Base-by-base conservation (phyloP, 64 coral and sea anemone species). In the Trachythela sp. region DNA sequence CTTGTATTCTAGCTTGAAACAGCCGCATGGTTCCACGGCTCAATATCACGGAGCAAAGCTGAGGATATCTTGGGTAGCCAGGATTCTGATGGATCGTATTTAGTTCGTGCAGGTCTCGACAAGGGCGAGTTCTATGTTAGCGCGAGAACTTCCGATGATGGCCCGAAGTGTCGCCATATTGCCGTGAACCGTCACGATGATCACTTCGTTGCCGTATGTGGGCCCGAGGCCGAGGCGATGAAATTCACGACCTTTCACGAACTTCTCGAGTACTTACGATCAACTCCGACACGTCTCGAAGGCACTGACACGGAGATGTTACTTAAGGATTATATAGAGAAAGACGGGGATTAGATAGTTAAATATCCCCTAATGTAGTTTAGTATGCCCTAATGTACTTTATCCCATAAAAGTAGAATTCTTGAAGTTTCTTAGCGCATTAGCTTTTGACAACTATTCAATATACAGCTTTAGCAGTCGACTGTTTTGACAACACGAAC, bases 231-330 rank as follows among this genome's bases (percentile, higher is more conserved):
- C 17, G 33, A 80, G 75, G 75, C 75, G 75, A 80, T 35, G 32
- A 80, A 15, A 30, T 80, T 80, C 75, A 17, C 75, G 20, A 80
- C 75, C 13, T 80, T 80, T 37, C 31, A 35, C 34, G 75, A 80
- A 80, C 75, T 80, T 2, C 0, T 80, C 20, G 31, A 35, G 34
- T 80, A 80, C 34, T 80, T 80, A 80, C 30, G 34, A 80, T 8
- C 75, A 80, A 80, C 75, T 37, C 75, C 75, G 75, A 80, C 33
- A 34, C 75, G 37, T 80, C 30, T 37, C 75, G 27, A 80, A 80
- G 75, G 18, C 75, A 30, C 8, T 18, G 75, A 39, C 20, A 2
- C 8, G 9, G 75, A 80, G 13, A 4, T 80, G 31, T 80, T 80
- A 30, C 75, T 80, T 18, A 80, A 36, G 20, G 30, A 80, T 15